Evolutionary conservation across 2,888 invertebrate species (phyloP), one percentile per base, ranked within the genome.

Genomic region (Chalcosyrphus nemorum): DNA sequence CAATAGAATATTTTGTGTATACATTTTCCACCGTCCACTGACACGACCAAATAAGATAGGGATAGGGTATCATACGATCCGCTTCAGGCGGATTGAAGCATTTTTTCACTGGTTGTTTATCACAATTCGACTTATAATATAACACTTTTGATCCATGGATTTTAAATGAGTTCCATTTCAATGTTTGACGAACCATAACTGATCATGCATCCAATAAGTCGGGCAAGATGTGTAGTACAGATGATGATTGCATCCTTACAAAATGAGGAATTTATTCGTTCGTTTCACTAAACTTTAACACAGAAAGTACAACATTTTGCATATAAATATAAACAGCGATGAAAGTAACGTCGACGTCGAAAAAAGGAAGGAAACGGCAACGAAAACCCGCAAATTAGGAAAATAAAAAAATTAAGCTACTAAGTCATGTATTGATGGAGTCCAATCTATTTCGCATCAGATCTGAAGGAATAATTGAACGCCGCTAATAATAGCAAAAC

Each of bases 331-430:
- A 24, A 4, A 24, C 24, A 72, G 35, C 47, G 27, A 54, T 72
- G 72, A 72, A 50, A 61, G 52, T 52, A 50, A 56, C n/a, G 27
- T 71, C 13, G 57, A 56, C 43, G 71, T 71, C 35, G 27, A 56
- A 41, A 54, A 56, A 43, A 59, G 15, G 19, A 27, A 45, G 29
- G 2, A 15, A 29, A 32, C 17, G 45, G 17, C 11, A 45, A 41
- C 13, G 24, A 35, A 56, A 56, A 24, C 17, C 21, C 21, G 38
- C 24, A 45, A 61, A 61, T n/a, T 32, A 11, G 32, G 3, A 1
- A 1, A 11, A 1, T 32, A 32, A 32, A 1, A 32, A 32, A 32
- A 11, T 32, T 1, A 32, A 32, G 11, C 32, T 32, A 2, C 3
- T 32, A 6, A 32, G 32, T n/a, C n/a, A n/a, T n/a, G n/a, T n/a